Conservation (phyloP, 2,113 vertebrate genomes). For the Oryzias celebensis region DNA sequence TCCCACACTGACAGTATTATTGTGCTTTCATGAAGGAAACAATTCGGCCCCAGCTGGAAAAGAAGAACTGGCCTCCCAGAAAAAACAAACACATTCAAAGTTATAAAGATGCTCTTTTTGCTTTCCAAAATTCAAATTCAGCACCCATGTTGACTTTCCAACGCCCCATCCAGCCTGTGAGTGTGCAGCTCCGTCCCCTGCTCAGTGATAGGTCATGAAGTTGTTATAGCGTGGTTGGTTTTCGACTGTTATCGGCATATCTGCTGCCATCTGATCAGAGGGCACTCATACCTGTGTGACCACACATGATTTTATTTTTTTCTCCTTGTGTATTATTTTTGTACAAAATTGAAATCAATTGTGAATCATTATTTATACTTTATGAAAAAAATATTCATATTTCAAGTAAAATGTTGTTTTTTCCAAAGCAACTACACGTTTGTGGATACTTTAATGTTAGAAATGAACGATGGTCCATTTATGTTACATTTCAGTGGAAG, state of each 20-base stretch:
- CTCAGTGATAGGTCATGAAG: slow-evolving; percentile 76
- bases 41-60: background rate
- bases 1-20: slow-evolving; percentile 55
- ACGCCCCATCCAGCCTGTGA: slow-evolving; percentile 9
- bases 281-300: slow-evolving; percentile 66
- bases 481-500: background rate
- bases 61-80: background rate
- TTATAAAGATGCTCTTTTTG: background rate
- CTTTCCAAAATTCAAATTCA: too few species aligned
- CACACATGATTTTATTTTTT: slow-evolving; percentile 64
- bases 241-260: slow-evolving; percentile 69
- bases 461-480: too few species aligned
- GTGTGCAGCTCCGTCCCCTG: slow-evolving; percentile 54
- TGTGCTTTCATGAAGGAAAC: slow-evolving; percentile 16
- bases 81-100: background rate
- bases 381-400: slow-evolving; percentile 78
- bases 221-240: slow-evolving; percentile 51
- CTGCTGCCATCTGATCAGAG: slow-evolving; percentile 69
- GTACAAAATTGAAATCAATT: slow-evolving; percentile 86
- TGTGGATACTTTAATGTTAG: slow-evolving; percentile 1
- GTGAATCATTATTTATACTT: slow-evolving; percentile 89
- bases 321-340: slow-evolving; percentile 85
- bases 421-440: slow-evolving; percentile 59
- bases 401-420: slow-evolving; percentile 79
- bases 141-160: background rate